Evolutionary conservation across 2,113 vertebrate species (phyloP).

Genomic region (Callithrix jacchus): DNA sequence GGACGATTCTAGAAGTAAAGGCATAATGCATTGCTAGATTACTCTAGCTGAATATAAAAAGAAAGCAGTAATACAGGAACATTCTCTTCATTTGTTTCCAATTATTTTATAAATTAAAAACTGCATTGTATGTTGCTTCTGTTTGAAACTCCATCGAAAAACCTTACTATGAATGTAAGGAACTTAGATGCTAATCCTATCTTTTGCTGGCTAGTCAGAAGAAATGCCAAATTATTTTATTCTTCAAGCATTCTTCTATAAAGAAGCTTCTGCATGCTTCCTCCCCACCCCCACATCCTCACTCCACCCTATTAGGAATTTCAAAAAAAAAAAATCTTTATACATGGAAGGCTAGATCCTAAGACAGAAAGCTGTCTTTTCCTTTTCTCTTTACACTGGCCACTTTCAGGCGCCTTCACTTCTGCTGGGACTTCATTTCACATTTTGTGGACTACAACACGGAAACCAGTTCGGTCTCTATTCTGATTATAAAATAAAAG

Average conservation of each 20-base stretch:
- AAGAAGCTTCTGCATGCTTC: conserved; percentile 63
- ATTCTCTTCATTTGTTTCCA: conserved; percentile 68
- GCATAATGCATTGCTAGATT: conserved; percentile 8
- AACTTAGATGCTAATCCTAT: conserved; percentile 72
- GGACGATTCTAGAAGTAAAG: conserved; percentile 56
- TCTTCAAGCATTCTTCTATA: conserved; percentile 65
- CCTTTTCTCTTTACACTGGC: conserved; percentile 36
- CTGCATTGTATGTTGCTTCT: conserved; percentile 82
- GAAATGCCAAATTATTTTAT: conserved; percentile 69
- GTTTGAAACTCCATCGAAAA: conserved; percentile 81
- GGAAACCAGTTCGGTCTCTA: background rate
- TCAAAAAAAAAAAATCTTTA: conserved; percentile 64
- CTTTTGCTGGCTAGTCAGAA: conserved; percentile 50
- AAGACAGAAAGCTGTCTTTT: conserved; percentile 73
- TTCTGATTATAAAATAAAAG: conserved; percentile 64
- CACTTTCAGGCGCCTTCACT: conserved; percentile 54
- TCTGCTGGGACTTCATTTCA: conserved; percentile 45
- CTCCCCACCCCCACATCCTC: conserved; percentile 78
- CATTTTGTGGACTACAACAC: conserved; percentile 38
- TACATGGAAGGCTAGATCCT: conserved; percentile 65
- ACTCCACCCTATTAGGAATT: conserved; percentile 77
- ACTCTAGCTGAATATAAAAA: conserved; percentile 19
- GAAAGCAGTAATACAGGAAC: conserved; percentile 54
- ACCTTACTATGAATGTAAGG: conserved; percentile 80
- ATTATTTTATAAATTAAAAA: conserved; percentile 67